Evolutionary conservation across 2,113 vertebrate species (phyloP), one percentile per base, ranked within the genome.

Genomic region (Malurus elegans): DNA sequence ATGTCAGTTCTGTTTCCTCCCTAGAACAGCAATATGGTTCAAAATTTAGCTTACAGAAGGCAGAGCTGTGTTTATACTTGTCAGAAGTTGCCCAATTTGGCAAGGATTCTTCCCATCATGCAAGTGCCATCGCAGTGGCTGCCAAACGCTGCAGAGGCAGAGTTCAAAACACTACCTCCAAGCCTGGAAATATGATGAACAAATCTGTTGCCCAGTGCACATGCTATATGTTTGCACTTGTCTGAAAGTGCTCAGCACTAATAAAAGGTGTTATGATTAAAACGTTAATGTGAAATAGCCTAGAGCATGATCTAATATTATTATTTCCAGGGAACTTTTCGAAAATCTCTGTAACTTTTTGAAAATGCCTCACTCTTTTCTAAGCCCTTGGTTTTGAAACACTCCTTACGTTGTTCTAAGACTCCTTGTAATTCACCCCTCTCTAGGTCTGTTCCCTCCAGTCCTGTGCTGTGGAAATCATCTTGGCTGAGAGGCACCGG

Each of bases 11-110:
- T 17, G 36, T 40, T 82, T 95, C 88, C 66, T 89, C 89, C 75
- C 40, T 48, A n/a, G 57, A 86, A 89, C 56, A 87, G 90, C 66
- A 92, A 36, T 9, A 72, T 8, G 53, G 79, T 86, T 91, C 74
- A 65, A 95, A 94, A 89, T 69, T 13, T 5, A 81, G 60, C 79
- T 89, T 95, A 72, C 44, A 91, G 88, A 91, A 94, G 72, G 72
- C 96, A 97, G 92, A 91, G 53, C 65, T 36, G 47, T 91, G 94
- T 95, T 93, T 86, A 79, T 96, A 88, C 96, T 97, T 92, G 95
- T 94, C 82, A 93, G 73, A 85, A 92, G 91, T 95, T 95, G 90
- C 94, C 38, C 96, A 96, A 79, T 75, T 90, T 94, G 95, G 92
- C 93, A 84, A 45, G 1, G 13, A 36, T 40, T 73, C 82, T 67